Base-by-base conservation (phyloP, 2,888 invertebrate genomes). In the Tromatobia lineatoria region DNA sequence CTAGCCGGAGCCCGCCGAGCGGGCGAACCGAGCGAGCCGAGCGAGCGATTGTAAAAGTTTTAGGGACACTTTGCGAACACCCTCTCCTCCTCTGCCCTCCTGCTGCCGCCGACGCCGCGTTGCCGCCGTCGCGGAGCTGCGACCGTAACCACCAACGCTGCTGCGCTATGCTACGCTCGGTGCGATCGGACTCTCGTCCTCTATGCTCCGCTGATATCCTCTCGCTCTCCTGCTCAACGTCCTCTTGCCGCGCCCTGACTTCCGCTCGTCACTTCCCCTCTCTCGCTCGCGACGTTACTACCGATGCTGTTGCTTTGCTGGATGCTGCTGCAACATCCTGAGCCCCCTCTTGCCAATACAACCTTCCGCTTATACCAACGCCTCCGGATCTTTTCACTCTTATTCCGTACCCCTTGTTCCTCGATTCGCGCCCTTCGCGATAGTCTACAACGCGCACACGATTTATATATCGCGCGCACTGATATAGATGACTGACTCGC, bases 21-120 rank as follows among this genome's bases (percentile, higher is more conserved):
- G 93, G 91, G 93, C 93, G 90, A 91, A 89, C 78, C 89, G 89
- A 89, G 89, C 89, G 90, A 94, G 94, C 81, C 94, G 93, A 93
- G 93, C 94, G 93, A 93, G 91, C 94, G 95, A 95, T 95, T 95
- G 95, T 95, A 95, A 95, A 95, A 95, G 94, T 95, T 95, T 95
- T 95, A 95, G 95, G 93, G 95, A 95, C 95, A 95, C 95, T 95
- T 95, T 95, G 95, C 94, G 94, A 95, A 94, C 94, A 92, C 91
- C 91, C 90, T 90, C 91, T 89, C 90, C 89, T 89, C 88, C 89
- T 88, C 86, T 85, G 84, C 81, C 86, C 38, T 38, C 38, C 38
- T 38, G 38, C 38, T 0, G 38, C 38, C 38, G 10, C 61, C 76
- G 29, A 73, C 76, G 50, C 82, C 86, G 85, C 29, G 42, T 61